Percentiles rank a stretch among this genome's conserved stretches.
phyloP scores from a whole-genome alignment of 2,797 vertebrate genomes.

The Acanthurus tractus region DNA sequence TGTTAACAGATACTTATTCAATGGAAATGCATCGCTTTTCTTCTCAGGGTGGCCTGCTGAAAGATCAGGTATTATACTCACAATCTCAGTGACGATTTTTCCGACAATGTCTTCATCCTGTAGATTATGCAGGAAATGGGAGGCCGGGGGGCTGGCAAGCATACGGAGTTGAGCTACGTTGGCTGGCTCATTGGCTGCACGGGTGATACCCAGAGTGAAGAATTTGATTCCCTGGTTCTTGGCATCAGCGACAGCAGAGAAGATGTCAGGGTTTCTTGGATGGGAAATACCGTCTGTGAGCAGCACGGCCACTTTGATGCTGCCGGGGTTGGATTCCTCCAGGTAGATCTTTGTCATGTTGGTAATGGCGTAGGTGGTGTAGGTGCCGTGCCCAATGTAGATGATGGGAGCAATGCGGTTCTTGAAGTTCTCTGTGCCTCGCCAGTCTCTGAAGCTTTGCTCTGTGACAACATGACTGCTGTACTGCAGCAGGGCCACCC shows the following conservation, averaged over 20 bases:
- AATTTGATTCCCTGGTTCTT: constrained; percentile 92
- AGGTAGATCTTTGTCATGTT: constrained; percentile 92
- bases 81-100: constrained; percentile 89
- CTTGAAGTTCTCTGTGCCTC: constrained; percentile 89
- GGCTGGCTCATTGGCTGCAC: constrained; percentile 87
- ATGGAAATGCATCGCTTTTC: constrained; percentile 35
- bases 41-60: constrained; percentile 31
- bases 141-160: constrained; percentile 89
- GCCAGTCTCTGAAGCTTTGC: constrained; percentile 91
- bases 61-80: constrained; percentile 79
- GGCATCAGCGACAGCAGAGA: constrained; percentile 90
- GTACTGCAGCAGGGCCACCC: constrained; percentile 92
- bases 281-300: constrained; percentile 91
- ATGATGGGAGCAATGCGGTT: constrained; percentile 84
- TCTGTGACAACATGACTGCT: constrained; percentile 92
- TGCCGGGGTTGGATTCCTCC: constrained; percentile 85
- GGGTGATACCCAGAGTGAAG: constrained; percentile 92
- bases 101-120: constrained; percentile 88
- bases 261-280: constrained; percentile 95
- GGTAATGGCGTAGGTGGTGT: constrained; percentile 94
- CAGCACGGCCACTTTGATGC: constrained; percentile 89
- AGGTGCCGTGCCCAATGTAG: constrained; percentile 93
- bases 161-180: constrained; percentile 90
- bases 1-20: constrained; percentile 32
- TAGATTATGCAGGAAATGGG: constrained; percentile 89